phyloP scores from a whole-genome alignment of 2,888 invertebrate species.

The Diplazon laetatorius region DNA sequence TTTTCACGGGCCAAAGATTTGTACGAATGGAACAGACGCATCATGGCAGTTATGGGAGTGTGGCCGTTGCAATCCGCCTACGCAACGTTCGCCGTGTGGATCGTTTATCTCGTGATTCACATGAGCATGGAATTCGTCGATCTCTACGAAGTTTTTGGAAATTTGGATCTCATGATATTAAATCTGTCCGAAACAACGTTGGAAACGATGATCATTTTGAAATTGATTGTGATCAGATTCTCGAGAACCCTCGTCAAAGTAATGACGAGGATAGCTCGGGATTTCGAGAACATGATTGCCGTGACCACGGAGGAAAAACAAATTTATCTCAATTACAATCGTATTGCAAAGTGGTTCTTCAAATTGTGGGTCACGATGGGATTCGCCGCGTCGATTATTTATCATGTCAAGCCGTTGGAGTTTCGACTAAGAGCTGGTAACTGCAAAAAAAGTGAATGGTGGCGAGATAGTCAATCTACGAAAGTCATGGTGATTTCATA shows the following conservation, averaged over 20 bases:
- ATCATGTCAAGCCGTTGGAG: conserved; percentile 51
- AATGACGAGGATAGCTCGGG: conserved; percentile 19
- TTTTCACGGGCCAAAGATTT: conserved; percentile 51
- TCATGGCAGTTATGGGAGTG: conserved; percentile 59
- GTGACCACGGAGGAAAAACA: conserved; percentile 44
- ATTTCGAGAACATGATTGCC: conserved; percentile 37
- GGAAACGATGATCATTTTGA: conserved; percentile 55
- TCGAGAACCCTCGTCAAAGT: conserved; percentile 41
- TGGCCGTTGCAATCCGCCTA: conserved; percentile 57
- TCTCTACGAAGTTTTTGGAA: conserved; percentile 50
- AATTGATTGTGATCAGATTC: conserved; percentile 55
- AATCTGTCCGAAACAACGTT: conserved; percentile 55
- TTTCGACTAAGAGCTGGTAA: conserved; percentile 58
- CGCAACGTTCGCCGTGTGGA: conserved; percentile 50
- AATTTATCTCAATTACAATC: conserved; percentile 61
- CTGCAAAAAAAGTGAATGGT: conserved; percentile 34
- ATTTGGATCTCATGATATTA: conserved; percentile 46
- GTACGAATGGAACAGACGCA: conserved; percentile 53
- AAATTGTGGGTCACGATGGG: conserved; percentile 43
- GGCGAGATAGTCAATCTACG: conserved; percentile 10
- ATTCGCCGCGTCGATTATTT: conserved; percentile 26
- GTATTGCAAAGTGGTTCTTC: conserved; percentile 50
- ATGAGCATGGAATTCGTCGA: conserved; percentile 51
- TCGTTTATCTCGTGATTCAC: conserved; percentile 52
- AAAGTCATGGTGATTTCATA: conserved; percentile 30